Conservation (phyloP, 2,797 vertebrate genomes). For the Microchirus variegatus region DNA sequence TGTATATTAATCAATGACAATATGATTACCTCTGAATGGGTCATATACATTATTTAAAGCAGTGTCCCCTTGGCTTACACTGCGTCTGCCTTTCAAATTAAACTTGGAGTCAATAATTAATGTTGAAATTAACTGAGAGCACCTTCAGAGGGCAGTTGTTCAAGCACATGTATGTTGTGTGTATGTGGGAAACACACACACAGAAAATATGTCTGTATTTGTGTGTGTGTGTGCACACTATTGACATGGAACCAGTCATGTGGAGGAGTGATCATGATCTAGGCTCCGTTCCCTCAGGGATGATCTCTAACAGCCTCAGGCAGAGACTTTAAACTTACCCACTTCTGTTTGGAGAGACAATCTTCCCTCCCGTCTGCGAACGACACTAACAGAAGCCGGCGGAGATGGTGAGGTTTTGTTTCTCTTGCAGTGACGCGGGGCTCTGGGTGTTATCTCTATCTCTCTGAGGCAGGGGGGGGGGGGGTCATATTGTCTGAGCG, state of each 20-base stretch:
- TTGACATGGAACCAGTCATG: conserved; percentile 88
- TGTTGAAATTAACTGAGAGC: conserved; percentile 80
- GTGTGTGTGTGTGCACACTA: conserved; percentile 60
- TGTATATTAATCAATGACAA: conserved; percentile 84
- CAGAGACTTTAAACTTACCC: conserved; percentile 51
- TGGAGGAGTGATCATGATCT: conserved; percentile 81
- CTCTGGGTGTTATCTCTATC: conserved; percentile 54
- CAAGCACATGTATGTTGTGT: conserved; percentile 51
- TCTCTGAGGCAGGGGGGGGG: conserved; percentile 42
- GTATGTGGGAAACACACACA: conserved; percentile 14
- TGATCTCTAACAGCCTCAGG: conserved; percentile 49
- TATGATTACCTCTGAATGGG: conserved; percentile 83
- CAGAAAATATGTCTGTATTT: conserved; percentile 8
- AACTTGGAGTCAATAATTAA: conserved; percentile 85
- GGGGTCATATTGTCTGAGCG: conserved; percentile 62
- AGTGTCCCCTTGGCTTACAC: conserved; percentile 80
- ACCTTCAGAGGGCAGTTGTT: conserved; percentile 77
- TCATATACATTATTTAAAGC: conserved; percentile 83
- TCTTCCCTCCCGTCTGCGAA: conserved; percentile 32
- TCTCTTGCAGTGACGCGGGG: conserved; percentile 56
- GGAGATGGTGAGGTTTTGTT: conserved; percentile 46
- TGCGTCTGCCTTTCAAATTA: conserved; percentile 84
- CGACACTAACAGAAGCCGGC: conserved; percentile 37
- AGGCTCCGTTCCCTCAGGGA: conserved; percentile 57
- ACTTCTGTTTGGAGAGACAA: conserved; percentile 41